A percentile compares a stretch with the other conserved stretches of the same genome.
These are phyloP conservation scores for Nothoprocta pentlandii DNA, from an alignment of 2,113 vertebrate genomes.

Conservation along the genomic window DNA sequence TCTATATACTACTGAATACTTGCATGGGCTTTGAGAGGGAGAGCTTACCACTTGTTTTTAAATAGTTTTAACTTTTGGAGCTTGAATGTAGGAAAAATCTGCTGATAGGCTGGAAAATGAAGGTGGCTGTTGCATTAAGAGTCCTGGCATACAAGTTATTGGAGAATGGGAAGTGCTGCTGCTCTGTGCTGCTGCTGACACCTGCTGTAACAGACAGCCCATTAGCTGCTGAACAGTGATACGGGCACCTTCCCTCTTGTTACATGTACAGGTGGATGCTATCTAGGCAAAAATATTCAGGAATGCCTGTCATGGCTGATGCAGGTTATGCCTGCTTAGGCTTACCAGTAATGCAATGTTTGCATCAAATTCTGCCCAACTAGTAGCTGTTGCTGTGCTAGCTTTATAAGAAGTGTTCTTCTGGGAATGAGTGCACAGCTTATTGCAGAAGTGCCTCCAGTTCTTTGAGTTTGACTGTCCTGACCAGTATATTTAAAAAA, in stretches of 20 bases:
- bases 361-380: neutral
- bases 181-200: neutral
- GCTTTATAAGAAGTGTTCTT: neutral
- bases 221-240: neutral
- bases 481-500: neutral
- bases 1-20: neutral
- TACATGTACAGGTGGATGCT: neutral
- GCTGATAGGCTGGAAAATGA: neutral
- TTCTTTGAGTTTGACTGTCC: neutral
- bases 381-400: neutral
- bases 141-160: neutral
- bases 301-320: neutral
- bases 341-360: neutral
- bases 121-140: neutral
- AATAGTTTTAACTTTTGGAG: neutral
- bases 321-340: neutral
- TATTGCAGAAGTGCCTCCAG: neutral
- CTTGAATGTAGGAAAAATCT: neutral
- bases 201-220: neutral
- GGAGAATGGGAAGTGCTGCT: neutral
- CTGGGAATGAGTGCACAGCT: neutral
- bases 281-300: neutral
- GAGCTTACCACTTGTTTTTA: neutral
- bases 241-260: neutral
- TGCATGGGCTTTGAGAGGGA: neutral